phyloP scores from a whole-genome alignment of 2,113 vertebrate species.

The Cynoglossus semilaevis region DNA sequence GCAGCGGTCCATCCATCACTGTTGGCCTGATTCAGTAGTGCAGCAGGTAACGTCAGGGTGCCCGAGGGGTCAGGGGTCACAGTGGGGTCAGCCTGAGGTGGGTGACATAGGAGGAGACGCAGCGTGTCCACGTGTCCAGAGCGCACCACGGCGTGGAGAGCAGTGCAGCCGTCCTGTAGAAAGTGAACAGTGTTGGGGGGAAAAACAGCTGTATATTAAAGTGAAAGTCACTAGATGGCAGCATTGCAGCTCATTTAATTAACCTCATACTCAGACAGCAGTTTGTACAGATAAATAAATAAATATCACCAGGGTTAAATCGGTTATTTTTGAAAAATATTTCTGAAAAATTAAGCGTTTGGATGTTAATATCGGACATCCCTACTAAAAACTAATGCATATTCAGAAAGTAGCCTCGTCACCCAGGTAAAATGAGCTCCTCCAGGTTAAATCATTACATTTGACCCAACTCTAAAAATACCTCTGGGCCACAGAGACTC shows the following conservation, averaged over 20 bases:
- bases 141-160: conserved; percentile 85
- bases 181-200: not conserved
- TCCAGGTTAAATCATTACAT: conserved; percentile 16
- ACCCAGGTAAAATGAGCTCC: not conserved
- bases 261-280: too few relatives aligned
- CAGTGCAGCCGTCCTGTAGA: conserved; percentile 87
- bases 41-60: conserved; percentile 43
- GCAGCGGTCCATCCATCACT: conserved; percentile 92
- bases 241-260: too few relatives aligned
- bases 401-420: not conserved
- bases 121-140: conserved; percentile 85
- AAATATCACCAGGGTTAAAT: too few relatives aligned
- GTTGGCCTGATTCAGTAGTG: conserved; percentile 87
- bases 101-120: conserved; percentile 83
- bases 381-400: not conserved
- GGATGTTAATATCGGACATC: too few relatives aligned
- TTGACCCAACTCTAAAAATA: conserved; percentile 45
- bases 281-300: too few relatives aligned
- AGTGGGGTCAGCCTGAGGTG: conserved; percentile 25
- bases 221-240: too few relatives aligned
- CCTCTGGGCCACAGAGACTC: conserved; percentile 2
- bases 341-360: too few relatives aligned
- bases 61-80: conserved; percentile 16
- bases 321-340: too few relatives aligned
- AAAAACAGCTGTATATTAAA: not conserved